A percentile compares a stretch with the other conserved stretches of the same genome.
phyloP scores from a whole-genome alignment of 2,888 invertebrate genomes.

The Aporophyla lueneburgensis region DNA sequence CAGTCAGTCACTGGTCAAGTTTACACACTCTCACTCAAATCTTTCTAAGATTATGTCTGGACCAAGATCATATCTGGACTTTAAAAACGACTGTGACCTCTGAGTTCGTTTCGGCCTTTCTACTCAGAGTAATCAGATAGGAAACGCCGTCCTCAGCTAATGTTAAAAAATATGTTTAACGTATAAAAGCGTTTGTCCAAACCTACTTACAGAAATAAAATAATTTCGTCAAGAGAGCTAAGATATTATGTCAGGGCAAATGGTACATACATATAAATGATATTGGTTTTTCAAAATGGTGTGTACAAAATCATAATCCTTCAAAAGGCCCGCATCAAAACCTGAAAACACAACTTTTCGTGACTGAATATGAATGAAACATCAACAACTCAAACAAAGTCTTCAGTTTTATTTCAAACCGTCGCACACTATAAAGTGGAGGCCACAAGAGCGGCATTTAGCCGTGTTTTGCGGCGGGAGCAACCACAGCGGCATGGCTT shows the following conservation, averaged over 20 bases:
- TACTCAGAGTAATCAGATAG: no score
- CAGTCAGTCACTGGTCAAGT: no score
- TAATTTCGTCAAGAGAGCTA: no score
- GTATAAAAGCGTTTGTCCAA: no score
- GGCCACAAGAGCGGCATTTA: conserved; percentile 65
- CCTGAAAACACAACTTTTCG: not conserved
- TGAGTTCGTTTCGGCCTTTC: no score
- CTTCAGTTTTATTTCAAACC: conserved; percentile 54
- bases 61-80: no score
- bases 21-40: no score
- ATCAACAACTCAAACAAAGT: conserved; percentile 38
- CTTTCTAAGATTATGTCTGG: no score
- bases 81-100: no score
- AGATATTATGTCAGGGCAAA: not conserved
- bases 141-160: no score
- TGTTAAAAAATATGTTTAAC: no score
- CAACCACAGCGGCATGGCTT: conserved; percentile 70
- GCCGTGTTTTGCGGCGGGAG: conserved; percentile 68
- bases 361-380: conserved; percentile 25
- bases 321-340: not conserved
- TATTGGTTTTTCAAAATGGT: not conserved
- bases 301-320: not conserved
- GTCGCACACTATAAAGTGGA: conserved; percentile 63
- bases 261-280: not conserved
- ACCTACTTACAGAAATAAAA: no score